Evolutionary conservation across 1,140 invertebrate species (phyloP), one percentile per base, ranked within the genome.

Genomic region (Drosophila pseudoananassae): DNA sequence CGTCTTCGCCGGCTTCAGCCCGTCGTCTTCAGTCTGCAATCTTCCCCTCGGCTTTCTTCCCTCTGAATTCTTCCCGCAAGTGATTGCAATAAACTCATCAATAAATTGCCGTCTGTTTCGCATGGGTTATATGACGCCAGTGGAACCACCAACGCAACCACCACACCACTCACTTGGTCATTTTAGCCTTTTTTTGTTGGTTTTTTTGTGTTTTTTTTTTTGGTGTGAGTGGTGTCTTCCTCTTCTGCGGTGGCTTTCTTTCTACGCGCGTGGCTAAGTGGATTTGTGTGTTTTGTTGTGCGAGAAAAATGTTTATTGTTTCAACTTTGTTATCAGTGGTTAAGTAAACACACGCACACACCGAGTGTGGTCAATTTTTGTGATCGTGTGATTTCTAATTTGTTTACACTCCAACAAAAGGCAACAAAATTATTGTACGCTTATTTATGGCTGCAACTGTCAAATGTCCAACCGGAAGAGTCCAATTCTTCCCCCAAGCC

Each of bases 291-390:
- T 91, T 91, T 85, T 85, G 72, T 64, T 77, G 79, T 75, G 83
- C 78, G 79, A 87, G 90, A 91, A 90, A 91, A 91, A 91, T 91
- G 90, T 91, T 91, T 91, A 91, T 91, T 91, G 90, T 91, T 91
- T 91, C 90, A 91, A 91, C 88, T 81, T 91, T 91, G 85, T 91
- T 91, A 91, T 91, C 90, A 91, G 71, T 53, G 71, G 64, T 75
- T 84, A 78, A 90, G 78, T 85, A 90, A 89, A 89, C 83, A 85
- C 57, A 63, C 56, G 47, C 23, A 53, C 53, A 25, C 51, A 14
- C 52, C 29, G 40, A 79, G 56, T 69, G 73, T 74, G 80, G 64
- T 85, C 82, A 78, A 70, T 77, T 76, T 77, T 61, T 61, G 40
- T 17, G 40, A 73, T 53, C 43, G 51, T 89, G 88, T 81, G 76